A percentile compares a stretch with the other conserved stretches of the same genome.
These are phyloP conservation scores for Phylloscopus collybita DNA, from an alignment of 2,797 vertebrate species.

Conservation along the genomic window DNA sequence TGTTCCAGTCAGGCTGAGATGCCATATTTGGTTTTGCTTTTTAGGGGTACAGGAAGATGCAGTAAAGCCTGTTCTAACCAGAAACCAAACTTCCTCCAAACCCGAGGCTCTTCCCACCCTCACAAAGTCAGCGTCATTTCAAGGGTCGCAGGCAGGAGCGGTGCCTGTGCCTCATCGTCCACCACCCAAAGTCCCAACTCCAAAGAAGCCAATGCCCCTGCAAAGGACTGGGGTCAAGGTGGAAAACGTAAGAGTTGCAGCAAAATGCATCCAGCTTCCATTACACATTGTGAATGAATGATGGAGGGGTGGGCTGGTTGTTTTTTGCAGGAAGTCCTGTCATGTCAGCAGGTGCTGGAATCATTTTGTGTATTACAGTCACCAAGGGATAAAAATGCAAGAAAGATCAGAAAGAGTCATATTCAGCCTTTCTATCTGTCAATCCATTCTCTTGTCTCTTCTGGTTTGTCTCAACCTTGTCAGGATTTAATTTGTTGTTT, in stretches of 20 bases:
- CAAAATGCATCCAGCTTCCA: neutral
- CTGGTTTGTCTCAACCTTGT: neutral
- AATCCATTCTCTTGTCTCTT: neutral
- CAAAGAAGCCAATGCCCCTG: conserved; percentile 71
- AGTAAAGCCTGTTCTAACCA: conserved; percentile 16
- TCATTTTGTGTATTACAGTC: neutral
- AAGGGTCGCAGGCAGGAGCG: neutral
- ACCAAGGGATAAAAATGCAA: neutral
- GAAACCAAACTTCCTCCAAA: conserved; percentile 49
- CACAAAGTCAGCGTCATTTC: conserved; percentile 25
- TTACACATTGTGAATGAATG: fast-evolving
- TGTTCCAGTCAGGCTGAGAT: neutral
- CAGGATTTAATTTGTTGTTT: neutral
- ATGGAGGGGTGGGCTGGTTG: neutral
- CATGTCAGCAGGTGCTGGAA: neutral
- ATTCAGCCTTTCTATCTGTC: neutral
- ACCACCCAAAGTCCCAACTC: conserved; percentile 74
- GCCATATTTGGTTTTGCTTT: neutral
- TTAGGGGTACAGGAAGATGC: conserved; percentile 72
- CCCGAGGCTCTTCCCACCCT: neutral
- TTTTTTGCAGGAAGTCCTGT: neutral
- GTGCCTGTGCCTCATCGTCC: conserved; percentile 76
- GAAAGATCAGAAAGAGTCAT: neutral
- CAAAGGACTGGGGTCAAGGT: conserved; percentile 51
- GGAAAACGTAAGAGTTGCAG: conserved; percentile 64